These are phyloP conservation scores for Eciton burchellii DNA, from an alignment of 1,140 invertebrate genomes.

Conservation along the genomic window DNA sequence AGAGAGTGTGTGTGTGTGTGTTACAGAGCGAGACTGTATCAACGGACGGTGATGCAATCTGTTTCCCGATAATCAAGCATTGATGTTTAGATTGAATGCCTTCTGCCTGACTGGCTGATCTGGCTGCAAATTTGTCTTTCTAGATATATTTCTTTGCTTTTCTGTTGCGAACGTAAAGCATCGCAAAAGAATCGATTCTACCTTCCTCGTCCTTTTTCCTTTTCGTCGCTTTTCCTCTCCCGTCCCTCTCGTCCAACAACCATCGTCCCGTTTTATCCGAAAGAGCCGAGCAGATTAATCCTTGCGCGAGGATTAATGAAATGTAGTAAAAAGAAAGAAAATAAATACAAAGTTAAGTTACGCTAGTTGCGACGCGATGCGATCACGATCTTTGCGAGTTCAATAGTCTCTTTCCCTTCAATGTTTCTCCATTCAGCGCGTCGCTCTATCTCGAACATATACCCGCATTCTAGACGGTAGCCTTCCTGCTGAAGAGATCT, in stretches of 20 bases:
- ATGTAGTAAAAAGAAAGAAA: background rate
- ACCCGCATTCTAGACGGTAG: too few relatives aligned
- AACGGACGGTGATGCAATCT: slow-evolving; percentile 28
- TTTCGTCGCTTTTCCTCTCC: too few relatives aligned
- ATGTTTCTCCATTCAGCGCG: too few relatives aligned
- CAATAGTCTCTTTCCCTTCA: too few relatives aligned
- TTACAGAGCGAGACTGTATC: background rate
- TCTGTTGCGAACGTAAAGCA: background rate
- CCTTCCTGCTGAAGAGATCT: too few relatives aligned
- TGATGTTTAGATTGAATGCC: slow-evolving; percentile 1
- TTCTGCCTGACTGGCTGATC: background rate
- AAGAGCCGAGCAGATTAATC: background rate
- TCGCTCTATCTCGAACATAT: too few relatives aligned
- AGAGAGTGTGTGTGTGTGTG: too few relatives aligned
- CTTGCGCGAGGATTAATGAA: background rate
- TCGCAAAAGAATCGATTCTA: background rate
- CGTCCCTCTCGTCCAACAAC: too few relatives aligned
- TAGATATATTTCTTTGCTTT: background rate
- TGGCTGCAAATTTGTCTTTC: background rate
- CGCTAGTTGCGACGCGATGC: too few relatives aligned
- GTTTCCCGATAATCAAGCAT: background rate
- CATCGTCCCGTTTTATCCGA: background rate
- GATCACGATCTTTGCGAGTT: too few relatives aligned
- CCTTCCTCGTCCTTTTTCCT: slow-evolving; percentile 1
- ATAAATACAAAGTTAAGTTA: background rate